Conservation (phyloP, 2,888 invertebrate species). For the Parthenolecanium corni region DNA sequence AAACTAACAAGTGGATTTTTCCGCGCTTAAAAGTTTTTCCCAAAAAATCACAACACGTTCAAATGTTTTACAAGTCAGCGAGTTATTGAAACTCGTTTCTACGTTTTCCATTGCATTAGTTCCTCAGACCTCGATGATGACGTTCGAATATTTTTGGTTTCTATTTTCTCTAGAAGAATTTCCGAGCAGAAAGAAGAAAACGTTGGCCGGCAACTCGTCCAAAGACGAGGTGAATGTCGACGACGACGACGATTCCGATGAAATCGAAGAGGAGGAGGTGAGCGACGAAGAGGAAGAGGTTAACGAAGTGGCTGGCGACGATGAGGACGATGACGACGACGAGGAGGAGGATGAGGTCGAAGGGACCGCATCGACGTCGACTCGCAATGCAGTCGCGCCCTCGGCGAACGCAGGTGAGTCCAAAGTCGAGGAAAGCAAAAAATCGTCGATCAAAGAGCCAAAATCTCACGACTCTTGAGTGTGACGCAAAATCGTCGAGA, state of each 20-base stretch:
- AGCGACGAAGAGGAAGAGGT: constrained; percentile 20
- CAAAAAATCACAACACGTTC: no score
- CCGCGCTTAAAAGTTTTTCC: no score
- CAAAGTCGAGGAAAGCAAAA: constrained; percentile 1
- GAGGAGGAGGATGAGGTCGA: constrained; percentile 21
- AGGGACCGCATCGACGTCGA: constrained; percentile 9
- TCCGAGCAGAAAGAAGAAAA: not conserved
- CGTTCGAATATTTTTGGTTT: not conserved
- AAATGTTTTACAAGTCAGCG: no score
- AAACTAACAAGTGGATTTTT: not conserved
- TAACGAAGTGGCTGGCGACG: constrained; percentile 10
- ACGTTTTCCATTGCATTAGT: no score
- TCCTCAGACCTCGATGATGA: no score
- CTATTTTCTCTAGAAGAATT: not conserved
- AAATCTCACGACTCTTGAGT: constrained; percentile 3
- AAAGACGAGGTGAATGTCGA: not conserved
- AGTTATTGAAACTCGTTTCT: no score
- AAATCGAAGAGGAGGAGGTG: constrained; percentile 23
- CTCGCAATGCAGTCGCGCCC: not conserved
- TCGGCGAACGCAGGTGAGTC: not conserved
- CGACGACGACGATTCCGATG: constrained; percentile 16
- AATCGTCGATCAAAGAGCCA: not conserved
- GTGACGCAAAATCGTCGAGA: no score
- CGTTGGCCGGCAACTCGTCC: not conserved
- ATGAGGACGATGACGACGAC: constrained; percentile 19